Evolutionary conservation across 2,113 vertebrate genomes (phyloP), one percentile per base, ranked within the genome.

Genomic region (Coreoperca whiteheadi): DNA sequence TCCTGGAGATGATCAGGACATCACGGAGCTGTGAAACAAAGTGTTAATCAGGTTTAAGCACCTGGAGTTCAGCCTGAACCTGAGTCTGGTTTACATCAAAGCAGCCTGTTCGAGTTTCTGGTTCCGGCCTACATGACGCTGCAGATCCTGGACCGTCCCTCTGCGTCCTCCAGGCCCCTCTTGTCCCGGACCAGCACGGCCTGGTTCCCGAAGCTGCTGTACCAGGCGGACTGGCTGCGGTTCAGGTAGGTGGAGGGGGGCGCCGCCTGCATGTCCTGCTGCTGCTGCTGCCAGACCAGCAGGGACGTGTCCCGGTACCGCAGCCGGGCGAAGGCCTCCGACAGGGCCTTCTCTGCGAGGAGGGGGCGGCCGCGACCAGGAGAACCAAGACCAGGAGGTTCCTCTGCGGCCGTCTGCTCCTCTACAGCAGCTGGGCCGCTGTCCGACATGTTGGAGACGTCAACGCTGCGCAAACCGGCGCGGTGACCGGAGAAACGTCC

Each of bases 231-330:
- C 41, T 95, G 96, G 72, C 97, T 98, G 53, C 98, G 94, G 92
- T 87, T 97, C 87, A 99, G 96, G 93, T 99, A 99, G 0, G 95
- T 96, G 59, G 94, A 85, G 0, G 97, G 97, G 0, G 96, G 96
- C 0, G 88, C 92, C 0, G 82, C 84, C 77, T 96, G 93, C 83
- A 97, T 59, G 2, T 96, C 87, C 88, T 94, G 94, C 93, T 98
- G 97, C 92, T 99, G 97, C 93, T 97, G 98, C 85, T 97, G 97
- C 98, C 98, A 99, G 87, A 99, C 95, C 54, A 98, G 95, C 89
- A 99, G 82, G 0, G 98, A 98, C 0, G 97, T 95, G 95, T 99
- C 97, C 23, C 92, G 59, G 95, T 96, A 99, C 7, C 98, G 90
- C 4, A 97, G 94, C 16, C 96, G 94, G 3, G 93, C 95, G 0